Evolutionary conservation across 2,797 vertebrate species (phyloP).

Genomic region (Platyrinchus mystaceus): DNA sequence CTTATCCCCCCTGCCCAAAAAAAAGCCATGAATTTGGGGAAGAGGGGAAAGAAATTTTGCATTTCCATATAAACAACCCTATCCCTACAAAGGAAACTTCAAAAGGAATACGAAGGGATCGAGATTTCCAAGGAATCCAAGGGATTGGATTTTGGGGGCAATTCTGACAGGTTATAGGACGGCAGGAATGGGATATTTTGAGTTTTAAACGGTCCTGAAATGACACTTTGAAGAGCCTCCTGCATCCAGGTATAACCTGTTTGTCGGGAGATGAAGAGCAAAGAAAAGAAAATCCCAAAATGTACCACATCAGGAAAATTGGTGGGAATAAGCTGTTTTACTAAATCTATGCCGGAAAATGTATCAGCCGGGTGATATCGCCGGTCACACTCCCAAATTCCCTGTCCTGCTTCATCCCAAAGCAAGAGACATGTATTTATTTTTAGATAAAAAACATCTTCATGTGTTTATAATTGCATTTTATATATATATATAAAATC

Average conservation of each 20-base stretch:
- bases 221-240: background rate
- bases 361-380: background rate
- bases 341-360: slow-evolving; percentile 50
- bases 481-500: background rate
- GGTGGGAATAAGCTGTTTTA: slow-evolving; percentile 61
- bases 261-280: background rate
- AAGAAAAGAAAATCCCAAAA: slow-evolving; percentile 64
- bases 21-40: background rate
- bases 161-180: background rate
- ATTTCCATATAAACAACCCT: accelerated
- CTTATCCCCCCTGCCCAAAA: background rate
- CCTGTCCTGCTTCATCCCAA: background rate
- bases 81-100: no score
- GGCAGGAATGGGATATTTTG: background rate
- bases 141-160: background rate
- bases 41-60: background rate
- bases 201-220: background rate
- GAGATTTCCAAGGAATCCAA: background rate
- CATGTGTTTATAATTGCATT: background rate
- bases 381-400: slow-evolving; percentile 7
- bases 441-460: background rate
- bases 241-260: slow-evolving; percentile 38
- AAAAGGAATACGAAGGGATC: background rate
- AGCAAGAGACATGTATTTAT: background rate
- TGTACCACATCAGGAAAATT: slow-evolving; percentile 61